phyloP scores from a whole-genome alignment of 2,888 invertebrate species.

The Erebia ligea region DNA sequence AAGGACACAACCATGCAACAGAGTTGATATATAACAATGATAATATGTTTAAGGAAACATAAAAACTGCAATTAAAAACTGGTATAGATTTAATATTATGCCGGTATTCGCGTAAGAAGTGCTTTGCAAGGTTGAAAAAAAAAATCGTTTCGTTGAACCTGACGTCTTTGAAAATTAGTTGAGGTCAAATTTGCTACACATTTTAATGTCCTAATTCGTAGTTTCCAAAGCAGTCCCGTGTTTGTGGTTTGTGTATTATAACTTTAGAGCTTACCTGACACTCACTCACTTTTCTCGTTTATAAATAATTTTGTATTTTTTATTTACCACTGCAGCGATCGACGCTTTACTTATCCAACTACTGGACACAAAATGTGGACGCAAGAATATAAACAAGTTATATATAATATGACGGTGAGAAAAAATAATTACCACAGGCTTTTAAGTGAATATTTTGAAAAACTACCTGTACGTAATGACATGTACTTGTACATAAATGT shows the following conservation, averaged over 20 bases:
- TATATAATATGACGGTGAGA: background rate
- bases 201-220: no score
- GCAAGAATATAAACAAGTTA: background rate
- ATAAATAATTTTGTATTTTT: no score
- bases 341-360: background rate
- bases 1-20: background rate
- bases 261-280: no score
- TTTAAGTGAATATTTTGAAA: no score
- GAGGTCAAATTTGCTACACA: no score
- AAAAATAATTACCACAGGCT: background rate
- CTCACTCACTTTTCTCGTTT: no score
- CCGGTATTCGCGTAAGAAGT: background rate
- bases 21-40: background rate
- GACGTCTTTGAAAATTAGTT: no score
- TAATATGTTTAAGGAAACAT: background rate
- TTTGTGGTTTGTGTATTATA: no score
- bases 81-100: background rate
- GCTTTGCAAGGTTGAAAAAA: background rate
- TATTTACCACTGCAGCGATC: background rate
- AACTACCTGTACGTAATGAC: no score
- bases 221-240: no score
- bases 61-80: background rate
- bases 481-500: no score
- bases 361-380: background rate
- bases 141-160: no score